These are phyloP conservation scores for Neomorphus geoffroyi DNA, from an alignment of 2,797 vertebrate species.

Conservation along the genomic window DNA sequence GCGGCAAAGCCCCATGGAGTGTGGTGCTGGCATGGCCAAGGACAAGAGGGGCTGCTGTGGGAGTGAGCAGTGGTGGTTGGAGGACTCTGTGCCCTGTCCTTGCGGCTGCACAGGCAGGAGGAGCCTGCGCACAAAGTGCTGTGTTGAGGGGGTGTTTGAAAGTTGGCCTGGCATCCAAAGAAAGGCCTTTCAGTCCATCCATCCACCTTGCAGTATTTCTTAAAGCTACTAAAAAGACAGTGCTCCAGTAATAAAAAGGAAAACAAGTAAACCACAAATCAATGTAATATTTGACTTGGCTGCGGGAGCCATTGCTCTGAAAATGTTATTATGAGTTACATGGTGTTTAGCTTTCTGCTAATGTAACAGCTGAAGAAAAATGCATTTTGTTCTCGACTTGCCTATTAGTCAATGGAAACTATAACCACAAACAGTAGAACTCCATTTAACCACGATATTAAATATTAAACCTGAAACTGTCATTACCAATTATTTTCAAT, in stretches of 20 bases:
- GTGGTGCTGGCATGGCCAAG: accelerated
- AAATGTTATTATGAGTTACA: slow-evolving; percentile 29
- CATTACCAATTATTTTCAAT: slow-evolving; percentile 73
- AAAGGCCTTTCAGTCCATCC: neutral
- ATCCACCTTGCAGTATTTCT: slow-evolving; percentile 15
- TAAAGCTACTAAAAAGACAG: neutral
- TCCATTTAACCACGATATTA: slow-evolving; percentile 69
- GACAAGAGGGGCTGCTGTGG: neutral
- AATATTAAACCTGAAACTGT: slow-evolving; percentile 73
- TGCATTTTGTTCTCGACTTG: slow-evolving; percentile 16
- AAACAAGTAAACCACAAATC: slow-evolving; percentile 56
- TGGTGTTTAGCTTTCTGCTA: slow-evolving; percentile 37
- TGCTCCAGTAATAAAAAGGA: slow-evolving; percentile 18
- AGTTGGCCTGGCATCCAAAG: neutral
- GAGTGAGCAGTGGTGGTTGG: neutral
- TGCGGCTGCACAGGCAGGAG: neutral
- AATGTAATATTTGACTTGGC: slow-evolving; percentile 46
- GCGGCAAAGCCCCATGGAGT: neutral
- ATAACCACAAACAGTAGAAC: slow-evolving; percentile 57
- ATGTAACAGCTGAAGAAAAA: slow-evolving; percentile 47
- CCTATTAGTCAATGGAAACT: slow-evolving; percentile 67
- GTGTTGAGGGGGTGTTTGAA: neutral
- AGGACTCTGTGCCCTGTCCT: neutral
- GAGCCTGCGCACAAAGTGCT: neutral
- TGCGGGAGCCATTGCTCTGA: slow-evolving; percentile 36